These are phyloP conservation scores for Tortricodes alternella DNA, from an alignment of 2,888 invertebrate species.

Conservation along the genomic window DNA sequence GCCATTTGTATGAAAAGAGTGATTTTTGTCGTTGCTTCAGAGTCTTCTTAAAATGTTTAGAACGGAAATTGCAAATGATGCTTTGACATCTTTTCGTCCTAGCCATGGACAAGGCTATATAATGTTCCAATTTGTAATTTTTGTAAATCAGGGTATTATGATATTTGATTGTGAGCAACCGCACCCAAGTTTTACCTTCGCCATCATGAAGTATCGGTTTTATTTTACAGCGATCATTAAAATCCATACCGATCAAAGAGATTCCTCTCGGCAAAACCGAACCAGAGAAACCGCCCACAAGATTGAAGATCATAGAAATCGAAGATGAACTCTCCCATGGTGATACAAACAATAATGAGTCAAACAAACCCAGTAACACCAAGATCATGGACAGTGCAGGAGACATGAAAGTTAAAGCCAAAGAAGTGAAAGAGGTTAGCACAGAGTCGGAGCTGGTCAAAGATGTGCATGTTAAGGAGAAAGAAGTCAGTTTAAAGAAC, in stretches of 20 bases:
- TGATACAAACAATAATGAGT: conserved; percentile 55
- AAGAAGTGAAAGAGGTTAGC: conserved; percentile 24
- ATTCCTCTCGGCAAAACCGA: conserved; percentile 56
- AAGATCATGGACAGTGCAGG: conserved; percentile 30
- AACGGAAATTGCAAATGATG: too few relatives aligned
- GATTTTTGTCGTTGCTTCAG: too few relatives aligned
- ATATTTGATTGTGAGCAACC: too few relatives aligned
- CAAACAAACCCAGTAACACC: conserved; percentile 38
- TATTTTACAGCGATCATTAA: conserved; percentile 79
- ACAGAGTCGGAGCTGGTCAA: conserved; percentile 52
- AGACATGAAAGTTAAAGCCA: conserved; percentile 1
- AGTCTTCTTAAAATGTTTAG: too few relatives aligned
- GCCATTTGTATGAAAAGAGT: too few relatives aligned
- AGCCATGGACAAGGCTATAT: too few relatives aligned
- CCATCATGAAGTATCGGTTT: conserved; percentile 15
- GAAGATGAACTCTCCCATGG: conserved; percentile 48
- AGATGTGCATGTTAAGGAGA: conserved; percentile 46
- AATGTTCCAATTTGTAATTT: too few relatives aligned
- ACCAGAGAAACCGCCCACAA: conserved; percentile 54
- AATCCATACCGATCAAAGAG: conserved; percentile 76
- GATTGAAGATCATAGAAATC: conserved; percentile 58
- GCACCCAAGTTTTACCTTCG: too few relatives aligned
- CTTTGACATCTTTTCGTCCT: too few relatives aligned
- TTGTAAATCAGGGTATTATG: too few relatives aligned
- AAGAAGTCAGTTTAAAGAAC: conserved; percentile 37